Evolutionary conservation across 2,797 vertebrate genomes (phyloP).

Genomic region (Cercopithecus neglectus): DNA sequence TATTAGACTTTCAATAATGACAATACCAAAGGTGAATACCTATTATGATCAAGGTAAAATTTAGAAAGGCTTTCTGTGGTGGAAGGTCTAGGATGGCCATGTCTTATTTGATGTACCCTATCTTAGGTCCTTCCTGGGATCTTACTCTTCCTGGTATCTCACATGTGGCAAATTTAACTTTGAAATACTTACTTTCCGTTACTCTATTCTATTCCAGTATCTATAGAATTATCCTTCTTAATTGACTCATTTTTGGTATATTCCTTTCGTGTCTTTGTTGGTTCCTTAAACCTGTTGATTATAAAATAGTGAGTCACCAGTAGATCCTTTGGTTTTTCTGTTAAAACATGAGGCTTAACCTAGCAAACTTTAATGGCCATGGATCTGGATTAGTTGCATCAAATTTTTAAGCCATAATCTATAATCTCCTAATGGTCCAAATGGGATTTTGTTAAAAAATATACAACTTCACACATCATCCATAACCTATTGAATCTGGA

Average conservation of each 20-base stretch:
- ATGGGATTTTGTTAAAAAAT: neutral
- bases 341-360: neutral
- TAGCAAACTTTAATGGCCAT: neutral
- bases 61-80: neutral
- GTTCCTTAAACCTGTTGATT: neutral
- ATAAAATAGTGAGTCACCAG: neutral
- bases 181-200: neutral
- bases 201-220: neutral
- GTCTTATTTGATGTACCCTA: neutral
- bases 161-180: neutral
- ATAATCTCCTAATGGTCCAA: no score
- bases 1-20: neutral
- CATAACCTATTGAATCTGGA: neutral
- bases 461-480: no score
- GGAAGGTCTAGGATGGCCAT: neutral
- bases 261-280: neutral
- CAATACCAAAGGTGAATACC: neutral
- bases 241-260: neutral
- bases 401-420: no score
- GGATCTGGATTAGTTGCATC: neutral
- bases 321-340: neutral
- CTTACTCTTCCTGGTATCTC: rapidly evolving
- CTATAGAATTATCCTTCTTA: neutral
- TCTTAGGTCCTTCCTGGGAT: neutral
- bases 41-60: neutral